Base-by-base conservation (phyloP, 2,113 vertebrate genomes). In the Ellobius talpinus region DNA sequence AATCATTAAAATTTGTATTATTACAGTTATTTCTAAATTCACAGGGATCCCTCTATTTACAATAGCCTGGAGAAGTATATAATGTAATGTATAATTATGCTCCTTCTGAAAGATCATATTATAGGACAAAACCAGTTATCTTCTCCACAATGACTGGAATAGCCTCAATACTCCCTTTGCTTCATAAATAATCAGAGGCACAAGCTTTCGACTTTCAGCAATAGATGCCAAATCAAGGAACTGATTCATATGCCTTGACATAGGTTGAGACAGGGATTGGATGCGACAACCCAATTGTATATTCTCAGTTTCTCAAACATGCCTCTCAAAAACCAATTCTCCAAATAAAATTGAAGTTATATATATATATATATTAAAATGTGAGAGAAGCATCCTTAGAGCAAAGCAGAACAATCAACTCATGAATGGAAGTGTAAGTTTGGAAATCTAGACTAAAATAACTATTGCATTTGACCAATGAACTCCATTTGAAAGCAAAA, bases 21-120 rank as follows among this genome's bases (percentile, higher is more conserved):
- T 97, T 97, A 97, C 21, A 92, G 81, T 95, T 96, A 92, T 87
- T 96, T 94, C 81, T 93, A 96, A 95, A 97, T 96, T 97, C 93
- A 93, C 87, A 91, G 66, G 97, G 74, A 90, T 63, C n/a, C 63
- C 68, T 92, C 85, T 93, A 72, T 96, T 55, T 92, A 13, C 68
- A 97, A 89, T 82, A 86, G 81, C 61, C 77, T 97, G 33, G 68
- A 93, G 84, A 96, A 93, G 26, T 95, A 42, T 82, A 31, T 77
- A 93, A 87, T 93, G 26, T 79, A 95, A 93, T 81, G 52, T 82
- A 23, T 94, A 95, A 96, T 96, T 96, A 96, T 79, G 47, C 66
- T 73, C 52, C 66, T 96, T 90, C 66, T 93, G 86, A 96, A 96
- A 96, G 63, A 87, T 52, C 73, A 94, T 96, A 97, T 97, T 94